Evolutionary conservation across 2,113 vertebrate species (phyloP).

Genomic region (Chiloscyllium plagiosum): DNA sequence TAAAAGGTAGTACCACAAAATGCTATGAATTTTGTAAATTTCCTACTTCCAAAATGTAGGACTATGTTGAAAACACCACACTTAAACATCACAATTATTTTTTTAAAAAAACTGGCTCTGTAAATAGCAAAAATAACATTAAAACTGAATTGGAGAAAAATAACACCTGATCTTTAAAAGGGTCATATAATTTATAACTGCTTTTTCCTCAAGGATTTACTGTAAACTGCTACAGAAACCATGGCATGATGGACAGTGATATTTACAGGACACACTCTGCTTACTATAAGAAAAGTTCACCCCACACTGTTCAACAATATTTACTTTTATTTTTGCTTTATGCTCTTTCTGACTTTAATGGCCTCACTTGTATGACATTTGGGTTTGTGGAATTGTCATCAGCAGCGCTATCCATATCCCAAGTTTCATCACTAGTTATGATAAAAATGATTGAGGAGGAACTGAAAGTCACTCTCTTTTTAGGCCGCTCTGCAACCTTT

Average conservation of each 20-base stretch:
- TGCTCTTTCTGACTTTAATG: slow-evolving; percentile 49
- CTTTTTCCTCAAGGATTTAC: too few relatives aligned
- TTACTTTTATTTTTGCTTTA: not conserved
- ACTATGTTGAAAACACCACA: not conserved
- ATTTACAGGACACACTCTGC: not conserved
- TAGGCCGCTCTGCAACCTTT: slow-evolving; percentile 61
- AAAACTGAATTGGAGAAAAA: not conserved
- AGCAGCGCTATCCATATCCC: slow-evolving; percentile 56
- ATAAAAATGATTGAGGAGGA: slow-evolving; percentile 86
- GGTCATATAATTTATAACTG: not conserved
- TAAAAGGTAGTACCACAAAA: not conserved
- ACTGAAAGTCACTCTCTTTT: slow-evolving; percentile 86
- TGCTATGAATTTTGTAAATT: not conserved
- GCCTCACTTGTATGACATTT: slow-evolving; percentile 76
- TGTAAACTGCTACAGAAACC: not conserved
- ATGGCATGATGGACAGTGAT: not conserved
- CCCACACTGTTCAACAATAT: not conserved
- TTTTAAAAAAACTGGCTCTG: not conserved
- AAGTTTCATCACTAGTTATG: slow-evolving; percentile 71
- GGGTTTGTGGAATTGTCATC: slow-evolving; percentile 50
- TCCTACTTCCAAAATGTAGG: not conserved
- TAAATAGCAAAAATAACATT: too few relatives aligned
- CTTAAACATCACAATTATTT: not conserved
- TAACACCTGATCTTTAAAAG: not conserved
- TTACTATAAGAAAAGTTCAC: not conserved